Percentiles rank a stretch among this genome's conserved stretches.
phyloP scores from a whole-genome alignment of 2,797 vertebrate species.

The Cyclura pinguis region DNA sequence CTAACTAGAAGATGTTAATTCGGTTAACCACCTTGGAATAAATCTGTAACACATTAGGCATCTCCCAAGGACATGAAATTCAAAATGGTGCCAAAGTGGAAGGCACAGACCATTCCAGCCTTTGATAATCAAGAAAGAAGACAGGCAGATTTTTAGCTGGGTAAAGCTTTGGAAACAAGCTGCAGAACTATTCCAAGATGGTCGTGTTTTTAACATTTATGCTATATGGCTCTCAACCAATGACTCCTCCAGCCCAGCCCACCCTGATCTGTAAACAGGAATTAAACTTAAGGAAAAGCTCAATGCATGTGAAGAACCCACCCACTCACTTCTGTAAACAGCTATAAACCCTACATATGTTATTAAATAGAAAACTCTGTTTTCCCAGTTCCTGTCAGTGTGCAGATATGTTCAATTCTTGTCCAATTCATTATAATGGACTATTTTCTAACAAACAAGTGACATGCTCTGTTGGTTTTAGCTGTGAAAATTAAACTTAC shows the following conservation, averaged over 20 bases:
- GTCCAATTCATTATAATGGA: constrained; percentile 16
- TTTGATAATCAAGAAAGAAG: constrained; percentile 53
- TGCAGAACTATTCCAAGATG: constrained; percentile 24
- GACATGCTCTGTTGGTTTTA: constrained; percentile 41
- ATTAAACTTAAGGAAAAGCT: constrained; percentile 64
- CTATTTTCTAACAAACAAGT: constrained; percentile 49
- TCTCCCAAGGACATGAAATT: background rate
- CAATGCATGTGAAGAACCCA: constrained; percentile 68
- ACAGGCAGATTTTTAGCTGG: constrained; percentile 39
- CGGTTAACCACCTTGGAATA: constrained; percentile 48
- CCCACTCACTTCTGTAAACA: constrained; percentile 76
- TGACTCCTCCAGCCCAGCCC: constrained; percentile 39
- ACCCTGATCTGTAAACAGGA: constrained; percentile 66
- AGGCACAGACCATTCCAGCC: constrained; percentile 28
- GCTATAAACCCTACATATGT: constrained; percentile 70
- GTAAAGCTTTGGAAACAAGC: constrained; percentile 43
- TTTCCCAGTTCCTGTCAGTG: constrained; percentile 52
- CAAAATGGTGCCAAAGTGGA: constrained; percentile 58
- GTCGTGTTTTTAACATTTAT: constrained; percentile 38
- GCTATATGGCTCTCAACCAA: constrained; percentile 52
- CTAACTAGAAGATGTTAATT: constrained; percentile 55
- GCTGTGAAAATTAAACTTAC: constrained; percentile 52
- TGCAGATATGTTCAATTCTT: constrained; percentile 42
- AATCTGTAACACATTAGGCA: constrained; percentile 54
- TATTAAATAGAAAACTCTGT: constrained; percentile 67